Evolutionary conservation across 1,140 invertebrate species (phyloP), one percentile per base, ranked within the genome.

Genomic region (Tachypleus tridentatus): DNA sequence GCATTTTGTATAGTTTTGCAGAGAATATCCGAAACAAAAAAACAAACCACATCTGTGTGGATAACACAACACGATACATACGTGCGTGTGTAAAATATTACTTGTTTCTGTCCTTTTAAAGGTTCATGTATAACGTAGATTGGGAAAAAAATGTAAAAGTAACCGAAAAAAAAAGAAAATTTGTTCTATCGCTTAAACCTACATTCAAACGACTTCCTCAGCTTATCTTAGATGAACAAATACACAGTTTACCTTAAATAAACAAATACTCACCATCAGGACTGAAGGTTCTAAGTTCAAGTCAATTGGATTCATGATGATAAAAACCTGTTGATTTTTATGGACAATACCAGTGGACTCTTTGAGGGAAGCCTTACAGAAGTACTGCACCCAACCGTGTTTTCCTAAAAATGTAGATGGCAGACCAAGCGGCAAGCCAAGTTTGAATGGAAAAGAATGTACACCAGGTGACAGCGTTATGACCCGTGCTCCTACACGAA

Each of bases 251-350:
- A 29, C 2, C 29, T 29, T 29, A 29, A 2, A 29, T 29, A 29
- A 29, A 29, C 29, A 59, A 64, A 29, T 67, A 82, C 85, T 85
- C 82, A 95, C 92, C 73, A 89, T 83, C 67, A 96, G 78, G 69
- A 91, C 85, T 3, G 89, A 84, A 51, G 91, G 90, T 73, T 95
- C 92, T 72, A 93, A 78, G 77, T 95, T 95, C 66, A 97, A 79
- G 78, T 97, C 92, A 64, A 96, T 93, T 2, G 91, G 91, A 77
- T 91, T 95, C 90, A 96, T 94, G 0, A 97, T 90, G 71, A 96
- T 93, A 76, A 97, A 96, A 6, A 95, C 91, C 80, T 95, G 92
- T 76, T 96, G 92, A 75, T 95, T 95, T 78, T 96, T 95, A 74
- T 96, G 92, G 4, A 89, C 89, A 8, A 96, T 78, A 3, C 91